Evolutionary conservation across 2,888 invertebrate genomes (phyloP).

Genomic region (Melanophora roralis): DNA sequence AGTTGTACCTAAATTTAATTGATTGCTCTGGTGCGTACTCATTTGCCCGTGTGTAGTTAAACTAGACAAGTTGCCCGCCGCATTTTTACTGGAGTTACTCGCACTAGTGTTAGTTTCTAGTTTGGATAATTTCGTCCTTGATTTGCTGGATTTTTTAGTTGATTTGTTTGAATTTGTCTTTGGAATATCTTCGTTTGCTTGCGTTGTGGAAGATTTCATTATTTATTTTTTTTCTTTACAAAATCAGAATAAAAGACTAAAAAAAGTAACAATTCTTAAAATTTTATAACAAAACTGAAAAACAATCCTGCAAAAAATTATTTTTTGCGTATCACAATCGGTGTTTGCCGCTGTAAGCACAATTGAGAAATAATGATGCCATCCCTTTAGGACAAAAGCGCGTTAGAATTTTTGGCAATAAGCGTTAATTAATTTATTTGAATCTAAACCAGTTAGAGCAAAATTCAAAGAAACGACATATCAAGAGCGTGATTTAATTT

Average conservation of each 20-base stretch:
- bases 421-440: too few species aligned
- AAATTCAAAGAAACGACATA: too few species aligned
- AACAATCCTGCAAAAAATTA: conserved; percentile 9
- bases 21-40: conserved; percentile 57
- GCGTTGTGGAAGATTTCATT: conserved; percentile 55
- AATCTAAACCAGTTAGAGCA: too few species aligned
- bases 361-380: neutral
- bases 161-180: conserved; percentile 70
- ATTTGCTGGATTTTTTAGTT: conserved; percentile 73
- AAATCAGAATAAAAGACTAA: conserved; percentile 3
- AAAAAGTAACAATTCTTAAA: neutral
- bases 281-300: conserved; percentile 8
- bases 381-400: neutral
- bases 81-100: conserved; percentile 56
- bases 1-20: conserved; percentile 55
- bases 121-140: conserved; percentile 72
- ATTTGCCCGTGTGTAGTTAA: conserved; percentile 45
- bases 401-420: too few species aligned
- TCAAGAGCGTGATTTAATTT: too few species aligned
- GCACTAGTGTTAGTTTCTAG: conserved; percentile 43
- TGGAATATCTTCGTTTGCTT: conserved; percentile 57
- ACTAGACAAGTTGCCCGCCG: conserved; percentile 54
- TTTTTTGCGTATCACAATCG: neutral
- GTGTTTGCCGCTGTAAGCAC: neutral
- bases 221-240: conserved; percentile 45